These are phyloP conservation scores for Falco columbarius DNA, from an alignment of 2,797 vertebrate genomes.

Conservation along the genomic window DNA sequence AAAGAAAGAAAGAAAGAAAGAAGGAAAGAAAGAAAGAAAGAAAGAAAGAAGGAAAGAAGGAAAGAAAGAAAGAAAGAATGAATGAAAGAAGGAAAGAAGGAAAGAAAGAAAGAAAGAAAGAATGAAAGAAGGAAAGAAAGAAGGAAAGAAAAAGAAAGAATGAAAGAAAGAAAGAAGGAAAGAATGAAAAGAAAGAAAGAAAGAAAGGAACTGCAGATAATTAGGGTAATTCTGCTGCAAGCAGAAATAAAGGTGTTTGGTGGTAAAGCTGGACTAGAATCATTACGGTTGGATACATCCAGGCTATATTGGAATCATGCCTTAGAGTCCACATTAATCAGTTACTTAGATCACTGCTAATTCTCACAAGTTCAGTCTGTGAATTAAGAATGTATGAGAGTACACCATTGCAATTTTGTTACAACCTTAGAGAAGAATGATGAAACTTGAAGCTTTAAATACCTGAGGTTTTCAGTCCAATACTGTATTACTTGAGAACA, in stretches of 20 bases:
- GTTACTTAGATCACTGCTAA: neutral
- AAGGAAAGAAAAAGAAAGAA: no score
- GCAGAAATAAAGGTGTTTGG: neutral
- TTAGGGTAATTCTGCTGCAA: neutral
- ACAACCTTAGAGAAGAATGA: neutral
- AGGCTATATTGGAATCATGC: neutral
- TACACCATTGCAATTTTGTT: neutral
- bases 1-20: no score
- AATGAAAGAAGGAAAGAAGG: no score
- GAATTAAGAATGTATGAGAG: neutral
- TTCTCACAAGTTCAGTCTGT: neutral
- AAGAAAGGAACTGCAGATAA: neutral
- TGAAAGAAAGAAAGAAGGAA: neutral
- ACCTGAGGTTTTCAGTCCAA: neutral
- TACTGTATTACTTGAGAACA: constrained; percentile 20
- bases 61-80: no score
- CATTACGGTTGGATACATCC: neutral
- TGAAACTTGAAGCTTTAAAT: neutral
- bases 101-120: no score
- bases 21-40: no score
- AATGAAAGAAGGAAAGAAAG: neutral
- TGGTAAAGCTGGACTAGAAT: neutral
- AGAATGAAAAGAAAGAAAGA: neutral
- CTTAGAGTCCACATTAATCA: neutral
- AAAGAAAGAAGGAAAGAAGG: no score